These are phyloP conservation scores for Corythornis leucogaster DNA, from an alignment of 2,797 vertebrate species.

Conservation along the genomic window DNA sequence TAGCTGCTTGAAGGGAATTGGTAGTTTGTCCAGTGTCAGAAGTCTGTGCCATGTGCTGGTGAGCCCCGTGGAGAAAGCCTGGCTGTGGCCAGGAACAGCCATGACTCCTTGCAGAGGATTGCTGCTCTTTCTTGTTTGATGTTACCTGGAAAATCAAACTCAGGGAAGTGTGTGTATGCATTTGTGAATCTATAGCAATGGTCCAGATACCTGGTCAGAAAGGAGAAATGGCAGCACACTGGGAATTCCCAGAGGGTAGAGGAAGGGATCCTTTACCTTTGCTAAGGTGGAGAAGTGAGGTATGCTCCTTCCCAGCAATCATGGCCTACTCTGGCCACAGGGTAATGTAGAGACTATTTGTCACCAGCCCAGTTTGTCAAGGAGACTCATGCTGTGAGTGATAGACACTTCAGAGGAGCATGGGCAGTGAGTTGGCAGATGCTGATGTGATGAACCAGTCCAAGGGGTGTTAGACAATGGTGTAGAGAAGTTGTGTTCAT, in stretches of 20 bases:
- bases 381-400: not conserved
- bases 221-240: not conserved
- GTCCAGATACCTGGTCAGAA: not conserved
- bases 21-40: not conserved
- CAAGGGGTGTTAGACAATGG: not conserved
- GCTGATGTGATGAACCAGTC: not conserved
- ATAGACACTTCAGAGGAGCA: not conserved
- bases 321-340: not conserved
- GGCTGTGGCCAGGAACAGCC: rapidly evolving
- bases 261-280: rapidly evolving
- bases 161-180: rapidly evolving
- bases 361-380: not conserved
- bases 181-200: rapidly evolving
- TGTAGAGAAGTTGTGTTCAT: not conserved
- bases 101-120: not conserved
- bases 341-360: not conserved
- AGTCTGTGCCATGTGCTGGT: rapidly evolving
- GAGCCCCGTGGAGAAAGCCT: not conserved
- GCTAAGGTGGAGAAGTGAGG: rapidly evolving
- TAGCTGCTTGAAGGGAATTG: not conserved
- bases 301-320: rapidly evolving
- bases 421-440: not conserved
- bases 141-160: not conserved
- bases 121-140: not conserved
- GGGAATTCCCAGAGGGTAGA: not conserved